Percentiles rank a stretch among this genome's conserved stretches.
Evolutionary conservation across 2,888 invertebrate species (phyloP).

Genomic region (Drosophila borborema): DNA sequence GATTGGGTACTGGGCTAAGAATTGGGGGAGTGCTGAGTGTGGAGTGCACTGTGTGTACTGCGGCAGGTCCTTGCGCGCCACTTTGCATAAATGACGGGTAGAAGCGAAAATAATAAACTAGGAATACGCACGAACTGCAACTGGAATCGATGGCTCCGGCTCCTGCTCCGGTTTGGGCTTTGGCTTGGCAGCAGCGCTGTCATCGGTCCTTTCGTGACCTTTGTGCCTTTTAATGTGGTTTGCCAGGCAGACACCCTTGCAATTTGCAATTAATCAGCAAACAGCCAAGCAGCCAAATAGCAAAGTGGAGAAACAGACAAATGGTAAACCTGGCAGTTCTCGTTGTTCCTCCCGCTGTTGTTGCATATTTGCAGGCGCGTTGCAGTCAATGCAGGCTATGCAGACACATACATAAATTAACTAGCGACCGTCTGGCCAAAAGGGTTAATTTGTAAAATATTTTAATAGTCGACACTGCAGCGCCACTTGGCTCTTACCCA

Average conservation of each 20-base stretch:
- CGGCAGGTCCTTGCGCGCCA: slow-evolving; percentile 62
- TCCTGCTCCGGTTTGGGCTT: slow-evolving; percentile 1
- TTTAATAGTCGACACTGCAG: slow-evolving; percentile 66
- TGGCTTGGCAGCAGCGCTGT: slow-evolving; percentile 12
- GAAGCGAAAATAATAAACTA: slow-evolving; percentile 72
- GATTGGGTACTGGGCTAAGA: slow-evolving; percentile 42
- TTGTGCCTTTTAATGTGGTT: slow-evolving; percentile 75
- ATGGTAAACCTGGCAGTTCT: slow-evolving; percentile 25
- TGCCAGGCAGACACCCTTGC: slow-evolving; percentile 75
- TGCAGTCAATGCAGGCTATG: slow-evolving; percentile 55
- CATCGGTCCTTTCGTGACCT: slow-evolving; percentile 66
- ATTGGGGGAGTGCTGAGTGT: background rate
- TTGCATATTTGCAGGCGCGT: slow-evolving; percentile 61
- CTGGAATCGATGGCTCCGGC: slow-evolving; percentile 53
- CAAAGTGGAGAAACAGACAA: slow-evolving; percentile 31
- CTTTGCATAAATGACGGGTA: slow-evolving; percentile 75
- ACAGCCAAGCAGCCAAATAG: slow-evolving; percentile 55
- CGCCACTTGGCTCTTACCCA: slow-evolving; percentile 36
- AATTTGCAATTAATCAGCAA: slow-evolving; percentile 78
- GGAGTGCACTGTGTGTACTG: background rate
- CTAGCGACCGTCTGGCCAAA: slow-evolving; percentile 47
- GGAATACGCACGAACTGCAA: slow-evolving; percentile 65
- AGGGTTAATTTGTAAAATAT: slow-evolving; percentile 74
- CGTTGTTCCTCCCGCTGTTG: slow-evolving; percentile 38
- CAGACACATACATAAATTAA: slow-evolving; percentile 63